Evolutionary conservation across 2,888 invertebrate species (phyloP).

Genomic region (Heteropelma amictum): DNA sequence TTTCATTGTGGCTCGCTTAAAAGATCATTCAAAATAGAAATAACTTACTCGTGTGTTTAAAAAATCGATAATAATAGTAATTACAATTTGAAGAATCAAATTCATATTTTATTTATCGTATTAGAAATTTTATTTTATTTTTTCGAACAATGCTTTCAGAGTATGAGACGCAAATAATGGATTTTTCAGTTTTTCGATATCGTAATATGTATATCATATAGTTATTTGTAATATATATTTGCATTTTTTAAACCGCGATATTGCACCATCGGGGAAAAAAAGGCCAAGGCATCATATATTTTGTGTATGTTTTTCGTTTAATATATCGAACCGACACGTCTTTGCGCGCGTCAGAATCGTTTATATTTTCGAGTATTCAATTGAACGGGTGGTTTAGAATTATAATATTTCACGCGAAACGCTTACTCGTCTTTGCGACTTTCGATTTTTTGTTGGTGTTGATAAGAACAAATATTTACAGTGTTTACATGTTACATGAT

Average conservation of each 20-base stretch:
- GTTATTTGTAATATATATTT: slow-evolving; percentile 57
- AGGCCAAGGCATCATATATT: slow-evolving; percentile 41
- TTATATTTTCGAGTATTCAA: neutral
- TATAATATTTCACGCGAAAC: neutral
- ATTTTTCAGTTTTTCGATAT: neutral
- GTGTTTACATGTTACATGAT: slow-evolving; percentile 42
- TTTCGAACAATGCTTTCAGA: too few relatives aligned
- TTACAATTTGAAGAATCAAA: too few relatives aligned
- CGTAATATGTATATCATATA: slow-evolving; percentile 14
- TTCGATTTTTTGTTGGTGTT: slow-evolving; percentile 2
- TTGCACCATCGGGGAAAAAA: slow-evolving; percentile 41
- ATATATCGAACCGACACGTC: slow-evolving; percentile 3
- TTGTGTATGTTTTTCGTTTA: neutral
- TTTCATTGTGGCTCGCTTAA: too few relatives aligned
- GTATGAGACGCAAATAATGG: neutral
- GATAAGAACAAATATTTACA: slow-evolving; percentile 54
- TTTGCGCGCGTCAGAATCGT: neutral
- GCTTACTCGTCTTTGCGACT: neutral
- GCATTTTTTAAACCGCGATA: slow-evolving; percentile 54
- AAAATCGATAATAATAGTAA: too few relatives aligned
- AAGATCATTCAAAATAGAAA: too few relatives aligned
- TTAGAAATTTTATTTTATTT: too few relatives aligned
- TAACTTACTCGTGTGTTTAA: neutral
- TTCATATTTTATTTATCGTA: too few relatives aligned
- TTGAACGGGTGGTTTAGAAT: neutral